Base-by-base conservation (phyloP, 2,797 vertebrate species). In the Pyrocephalus nanus region DNA sequence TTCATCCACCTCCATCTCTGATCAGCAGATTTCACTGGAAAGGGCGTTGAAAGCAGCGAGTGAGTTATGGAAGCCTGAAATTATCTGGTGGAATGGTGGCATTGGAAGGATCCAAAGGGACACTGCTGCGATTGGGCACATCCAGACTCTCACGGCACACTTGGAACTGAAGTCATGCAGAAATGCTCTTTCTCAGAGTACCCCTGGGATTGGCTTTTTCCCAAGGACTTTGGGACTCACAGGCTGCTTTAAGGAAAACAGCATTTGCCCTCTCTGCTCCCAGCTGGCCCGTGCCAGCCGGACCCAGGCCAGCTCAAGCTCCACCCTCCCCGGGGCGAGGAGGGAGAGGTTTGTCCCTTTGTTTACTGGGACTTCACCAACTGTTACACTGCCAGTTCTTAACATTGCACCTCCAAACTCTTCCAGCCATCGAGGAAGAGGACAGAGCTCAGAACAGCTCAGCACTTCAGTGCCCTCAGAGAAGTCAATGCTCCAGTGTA, bases 141-240 rank as follows among this genome's bases (percentile, higher is more conserved):
- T 29, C 10, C 91, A 75, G 66, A 8, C 21, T 61, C 53, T 27
- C 25, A 22, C 22, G 34, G 89, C 2, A 1, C 26, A 3, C 43
- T 83, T 71, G 69, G 92, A 76, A 62, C 54, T 53, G 54, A 12
- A 65, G 54, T 22, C 2, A 0, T 42, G n/a, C 34, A 30, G 43
- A 60, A 93, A 96, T 83, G 75, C 30, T 79, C 70, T 48, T 83
- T 66, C 86, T 87, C 86, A 90, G 66, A 42, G 36, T 47, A 53
- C 87, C 73, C 91, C 10, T 23, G 87, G 87, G 92, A 86, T 2
- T 55, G 29, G 0, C 9, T 36, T 90, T 79, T 76, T 22, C 88
- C 94, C 81, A 90, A 89, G 75, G 55, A 79, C 64, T 75, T 75
- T 5, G 32, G 48, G 82, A 32, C 50, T 74, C 80, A 7, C 22